Conservation (phyloP, 2,797 vertebrate genomes). For the Cynopterus sphinx region DNA sequence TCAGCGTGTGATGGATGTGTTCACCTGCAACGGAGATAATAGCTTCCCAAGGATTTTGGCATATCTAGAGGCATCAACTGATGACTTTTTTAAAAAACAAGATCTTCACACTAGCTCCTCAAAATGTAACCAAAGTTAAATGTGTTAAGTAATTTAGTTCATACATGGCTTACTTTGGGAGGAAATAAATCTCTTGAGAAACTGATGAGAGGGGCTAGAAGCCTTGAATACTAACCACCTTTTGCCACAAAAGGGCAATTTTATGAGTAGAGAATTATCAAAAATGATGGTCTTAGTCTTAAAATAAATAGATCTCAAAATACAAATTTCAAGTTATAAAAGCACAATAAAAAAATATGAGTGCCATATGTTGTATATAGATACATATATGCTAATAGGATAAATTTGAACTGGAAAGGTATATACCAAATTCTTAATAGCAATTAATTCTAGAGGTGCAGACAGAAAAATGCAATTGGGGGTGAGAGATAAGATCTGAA, state of each 20-base stretch:
- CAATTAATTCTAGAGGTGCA: background rate
- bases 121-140: conserved; percentile 18
- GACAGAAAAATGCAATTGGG: background rate
- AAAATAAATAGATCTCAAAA: background rate
- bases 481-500: background rate
- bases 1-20: background rate
- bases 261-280: background rate
- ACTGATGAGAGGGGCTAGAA: background rate
- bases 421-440: background rate
- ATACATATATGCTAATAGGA: background rate
- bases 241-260: background rate
- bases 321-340: background rate
- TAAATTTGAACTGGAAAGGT: background rate
- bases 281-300: background rate
- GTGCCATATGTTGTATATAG: background rate
- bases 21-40: background rate
- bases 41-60: background rate
- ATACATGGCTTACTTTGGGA: background rate
- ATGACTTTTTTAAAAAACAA: background rate
- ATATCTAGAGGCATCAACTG: background rate
- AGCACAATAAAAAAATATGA: background rate
- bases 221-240: background rate
- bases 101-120: background rate
- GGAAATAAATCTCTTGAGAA: background rate
- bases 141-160: background rate